Evolutionary conservation across 2,113 vertebrate species (phyloP).

Genomic region (Apteryx mantelli): DNA sequence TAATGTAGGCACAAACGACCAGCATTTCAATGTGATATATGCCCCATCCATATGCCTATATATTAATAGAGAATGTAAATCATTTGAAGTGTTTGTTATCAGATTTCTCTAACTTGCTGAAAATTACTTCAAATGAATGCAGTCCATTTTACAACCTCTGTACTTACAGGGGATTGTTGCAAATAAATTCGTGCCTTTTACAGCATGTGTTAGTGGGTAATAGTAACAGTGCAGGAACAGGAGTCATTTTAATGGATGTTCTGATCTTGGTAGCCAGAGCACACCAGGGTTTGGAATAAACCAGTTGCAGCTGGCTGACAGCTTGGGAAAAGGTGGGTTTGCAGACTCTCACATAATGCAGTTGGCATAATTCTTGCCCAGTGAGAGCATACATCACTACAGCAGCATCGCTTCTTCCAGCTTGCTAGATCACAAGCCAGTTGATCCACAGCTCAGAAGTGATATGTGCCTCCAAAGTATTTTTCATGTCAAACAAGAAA

Average conservation of each 20-base stretch:
- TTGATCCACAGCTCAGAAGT: not conserved
- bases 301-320: not conserved
- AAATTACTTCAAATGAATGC: not conserved
- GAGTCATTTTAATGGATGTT: not conserved
- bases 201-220: not conserved
- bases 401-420: not conserved
- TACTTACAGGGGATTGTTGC: not conserved
- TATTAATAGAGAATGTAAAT: not conserved
- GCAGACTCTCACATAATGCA: not conserved
- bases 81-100: not conserved
- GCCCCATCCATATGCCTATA: not conserved
- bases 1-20: not conserved
- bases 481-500: not conserved
- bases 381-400: not conserved
- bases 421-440: not conserved
- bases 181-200: not conserved
- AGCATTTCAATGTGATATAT: not conserved
- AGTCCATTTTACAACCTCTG: not conserved
- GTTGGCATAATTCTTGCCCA: not conserved
- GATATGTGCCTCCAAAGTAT: not conserved
- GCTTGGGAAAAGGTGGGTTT: slow-evolving; percentile 6
- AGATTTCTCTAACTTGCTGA: not conserved
- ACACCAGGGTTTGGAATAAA: not conserved
- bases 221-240: not conserved
- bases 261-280: not conserved